Evolutionary conservation across 1,140 invertebrate species (phyloP).

Genomic region (Orussus abietinus): DNA sequence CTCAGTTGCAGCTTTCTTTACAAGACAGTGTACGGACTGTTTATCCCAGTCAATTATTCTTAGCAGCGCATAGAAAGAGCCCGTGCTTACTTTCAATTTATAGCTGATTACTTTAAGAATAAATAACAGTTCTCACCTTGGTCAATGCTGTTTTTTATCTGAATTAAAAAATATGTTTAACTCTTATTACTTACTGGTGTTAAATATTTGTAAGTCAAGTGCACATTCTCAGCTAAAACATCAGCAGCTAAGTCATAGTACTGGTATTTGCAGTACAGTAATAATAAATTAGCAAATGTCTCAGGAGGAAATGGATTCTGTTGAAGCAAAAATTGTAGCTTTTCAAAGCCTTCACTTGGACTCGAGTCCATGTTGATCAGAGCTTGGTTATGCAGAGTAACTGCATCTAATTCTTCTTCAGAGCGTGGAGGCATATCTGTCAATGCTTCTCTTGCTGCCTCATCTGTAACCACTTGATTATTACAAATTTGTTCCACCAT

Average conservation of each 20-base stretch:
- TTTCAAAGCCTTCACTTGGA: slow-evolving; percentile 92
- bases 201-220: slow-evolving; percentile 95
- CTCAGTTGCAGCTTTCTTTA: background rate
- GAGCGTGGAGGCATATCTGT: slow-evolving; percentile 96
- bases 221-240: slow-evolving; percentile 95
- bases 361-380: slow-evolving; percentile 90
- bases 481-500: no score
- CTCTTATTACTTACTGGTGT: slow-evolving; percentile 76
- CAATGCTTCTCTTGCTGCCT: slow-evolving; percentile 88
- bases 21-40: slow-evolving; percentile 1
- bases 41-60: no score
- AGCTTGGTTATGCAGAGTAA: slow-evolving; percentile 97
- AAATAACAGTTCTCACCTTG: no score
- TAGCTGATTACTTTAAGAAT: no score
- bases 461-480: slow-evolving; percentile 57
- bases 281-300: slow-evolving; percentile 93
- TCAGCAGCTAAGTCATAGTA: slow-evolving; percentile 97
- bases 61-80: no score
- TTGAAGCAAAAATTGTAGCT: slow-evolving; percentile 93
- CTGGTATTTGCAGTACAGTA: slow-evolving; percentile 96
- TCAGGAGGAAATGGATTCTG: slow-evolving; percentile 96
- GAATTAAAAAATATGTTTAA: no score
- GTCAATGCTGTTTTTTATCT: background rate
- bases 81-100: no score
- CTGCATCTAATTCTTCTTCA: slow-evolving; percentile 96